These are phyloP conservation scores for Teleopsis dalmanni DNA, from an alignment of 1,140 invertebrate genomes.

Conservation along the genomic window DNA sequence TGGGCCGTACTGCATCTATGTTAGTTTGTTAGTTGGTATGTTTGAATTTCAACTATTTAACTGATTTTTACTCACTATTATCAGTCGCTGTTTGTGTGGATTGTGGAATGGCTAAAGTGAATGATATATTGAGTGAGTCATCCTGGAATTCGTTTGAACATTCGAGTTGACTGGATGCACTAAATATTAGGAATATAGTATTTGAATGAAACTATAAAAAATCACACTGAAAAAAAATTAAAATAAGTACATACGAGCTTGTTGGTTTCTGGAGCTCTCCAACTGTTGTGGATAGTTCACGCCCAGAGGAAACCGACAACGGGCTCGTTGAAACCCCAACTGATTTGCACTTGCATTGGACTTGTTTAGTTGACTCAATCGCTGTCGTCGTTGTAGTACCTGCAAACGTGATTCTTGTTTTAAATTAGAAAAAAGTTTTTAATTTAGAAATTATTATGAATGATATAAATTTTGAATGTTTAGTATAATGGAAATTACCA, in stretches of 20 bases:
- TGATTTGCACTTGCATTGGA: slow-evolving; percentile 19
- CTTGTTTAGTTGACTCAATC: slow-evolving; percentile 8
- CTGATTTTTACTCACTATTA: slow-evolving; percentile 2
- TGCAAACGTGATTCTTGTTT: slow-evolving; percentile 41
- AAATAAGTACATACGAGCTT: slow-evolving; percentile 7
- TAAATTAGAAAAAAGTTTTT: slow-evolving; percentile 16
- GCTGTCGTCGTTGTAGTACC: slow-evolving; percentile 34
- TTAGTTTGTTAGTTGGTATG: background rate
- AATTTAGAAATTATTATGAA: background rate
- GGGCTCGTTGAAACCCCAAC: slow-evolving; percentile 34
- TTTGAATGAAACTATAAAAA: background rate
- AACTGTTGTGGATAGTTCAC: slow-evolving; percentile 35
- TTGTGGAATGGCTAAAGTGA: slow-evolving; percentile 35
- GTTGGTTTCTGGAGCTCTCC: slow-evolving; percentile 9
- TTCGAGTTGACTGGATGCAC: slow-evolving; percentile 13
- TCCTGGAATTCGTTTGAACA: slow-evolving; percentile 24
- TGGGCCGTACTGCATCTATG: slow-evolving; percentile 5
- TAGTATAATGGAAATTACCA: slow-evolving; percentile 22
- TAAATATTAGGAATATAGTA: background rate
- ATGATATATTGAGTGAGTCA: slow-evolving; percentile 41
- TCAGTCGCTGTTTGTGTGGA: slow-evolving; percentile 3
- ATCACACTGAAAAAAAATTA: background rate
- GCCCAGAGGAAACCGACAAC: slow-evolving; percentile 32
- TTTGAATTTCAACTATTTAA: background rate
- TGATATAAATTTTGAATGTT: background rate